Conservation (phyloP, 2,113 vertebrate genomes). For the Chaenogobius annularis region DNA sequence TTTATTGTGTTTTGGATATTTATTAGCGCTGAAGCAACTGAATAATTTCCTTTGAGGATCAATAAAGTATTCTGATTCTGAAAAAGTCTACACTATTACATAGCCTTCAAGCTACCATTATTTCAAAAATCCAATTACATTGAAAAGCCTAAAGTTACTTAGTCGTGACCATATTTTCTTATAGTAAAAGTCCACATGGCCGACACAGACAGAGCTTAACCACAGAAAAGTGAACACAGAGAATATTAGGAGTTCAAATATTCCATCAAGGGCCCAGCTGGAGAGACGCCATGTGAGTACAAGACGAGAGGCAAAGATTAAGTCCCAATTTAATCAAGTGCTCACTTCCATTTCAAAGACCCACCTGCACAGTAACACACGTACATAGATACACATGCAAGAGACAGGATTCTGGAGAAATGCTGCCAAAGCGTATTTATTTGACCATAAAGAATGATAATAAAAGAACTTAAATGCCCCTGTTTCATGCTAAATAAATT, state of each 20-base stretch:
- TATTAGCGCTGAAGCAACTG: too few species aligned
- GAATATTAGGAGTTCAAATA: constrained; percentile 51
- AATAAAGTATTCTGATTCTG: too few species aligned
- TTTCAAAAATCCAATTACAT: background rate
- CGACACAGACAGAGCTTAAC: constrained; percentile 8
- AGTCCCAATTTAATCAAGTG: constrained; percentile 3
- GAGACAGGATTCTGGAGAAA: background rate
- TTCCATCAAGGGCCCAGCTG: constrained; percentile 47
- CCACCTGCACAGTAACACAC: background rate
- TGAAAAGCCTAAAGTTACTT: background rate
- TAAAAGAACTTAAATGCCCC: too few species aligned
- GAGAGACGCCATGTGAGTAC: constrained; percentile 17
- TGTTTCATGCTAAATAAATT: too few species aligned
- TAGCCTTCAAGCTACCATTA: too few species aligned
- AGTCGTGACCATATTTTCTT: background rate
- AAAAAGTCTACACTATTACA: background rate
- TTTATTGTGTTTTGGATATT: too few species aligned
- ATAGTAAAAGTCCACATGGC: background rate
- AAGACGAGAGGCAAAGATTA: constrained; percentile 6
- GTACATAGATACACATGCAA: background rate
- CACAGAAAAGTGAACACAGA: constrained; percentile 37
- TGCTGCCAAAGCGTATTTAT: background rate
- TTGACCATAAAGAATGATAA: too few species aligned
- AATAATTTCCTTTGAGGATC: too few species aligned
- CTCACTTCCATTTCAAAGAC: background rate